phyloP scores from a whole-genome alignment of 1,140 invertebrate genomes.

The Eumaeus atala region DNA sequence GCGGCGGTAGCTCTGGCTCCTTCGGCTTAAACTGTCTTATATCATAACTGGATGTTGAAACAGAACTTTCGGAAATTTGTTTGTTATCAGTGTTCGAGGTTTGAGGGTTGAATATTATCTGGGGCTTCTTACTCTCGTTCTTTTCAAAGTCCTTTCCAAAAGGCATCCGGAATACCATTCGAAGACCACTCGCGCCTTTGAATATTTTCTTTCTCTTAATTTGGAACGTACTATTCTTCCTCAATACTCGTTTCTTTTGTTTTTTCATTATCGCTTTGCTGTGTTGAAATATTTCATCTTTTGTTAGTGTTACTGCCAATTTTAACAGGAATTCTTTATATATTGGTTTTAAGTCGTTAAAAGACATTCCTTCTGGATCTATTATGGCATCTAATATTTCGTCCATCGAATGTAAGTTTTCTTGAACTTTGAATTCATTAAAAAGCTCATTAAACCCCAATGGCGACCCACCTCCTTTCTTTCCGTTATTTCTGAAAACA shows the following conservation, averaged over 20 bases:
- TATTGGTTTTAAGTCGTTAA: conserved; percentile 91
- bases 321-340: conserved; percentile 92
- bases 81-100: conserved; percentile 30
- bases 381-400: conserved; percentile 91
- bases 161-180: conserved; percentile 71
- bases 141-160: conserved; percentile 74
- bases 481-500: conserved; percentile 75
- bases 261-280: conserved; percentile 91
- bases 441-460: conserved; percentile 88
- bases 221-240: conserved; percentile 70
- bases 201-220: conserved; percentile 74
- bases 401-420: conserved; percentile 89
- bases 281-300: conserved; percentile 91
- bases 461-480: conserved; percentile 80
- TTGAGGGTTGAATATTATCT: conserved; percentile 39
- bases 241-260: conserved; percentile 80
- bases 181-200: conserved; percentile 72
- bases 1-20: conserved; percentile 55
- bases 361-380: conserved; percentile 92
- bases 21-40: conserved; percentile 76
- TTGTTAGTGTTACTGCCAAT: conserved; percentile 88
- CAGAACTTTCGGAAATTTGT: conserved; percentile 73
- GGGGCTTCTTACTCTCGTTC: conserved; percentile 44
- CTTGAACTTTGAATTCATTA: conserved; percentile 87
- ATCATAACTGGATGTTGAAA: conserved; percentile 76